phyloP scores from a whole-genome alignment of 1,140 invertebrate species.

The Cotesia glomerata region DNA sequence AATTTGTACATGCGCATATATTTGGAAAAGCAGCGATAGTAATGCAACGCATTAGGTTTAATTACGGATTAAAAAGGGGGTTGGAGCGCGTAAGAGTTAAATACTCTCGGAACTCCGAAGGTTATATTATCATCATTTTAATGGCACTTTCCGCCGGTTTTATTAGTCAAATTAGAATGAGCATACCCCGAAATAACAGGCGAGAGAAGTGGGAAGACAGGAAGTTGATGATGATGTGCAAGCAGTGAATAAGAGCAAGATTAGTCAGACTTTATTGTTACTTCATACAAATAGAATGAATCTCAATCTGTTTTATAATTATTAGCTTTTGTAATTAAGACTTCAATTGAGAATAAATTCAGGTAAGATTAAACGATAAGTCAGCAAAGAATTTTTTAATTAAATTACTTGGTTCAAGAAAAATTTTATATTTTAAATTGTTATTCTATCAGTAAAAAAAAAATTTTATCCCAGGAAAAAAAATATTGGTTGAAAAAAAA shows the following conservation, averaged over 20 bases:
- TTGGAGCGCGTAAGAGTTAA: neutral
- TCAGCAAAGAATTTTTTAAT: too few species aligned
- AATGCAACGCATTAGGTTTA: neutral
- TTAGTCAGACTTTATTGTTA: neutral
- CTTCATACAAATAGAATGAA: neutral
- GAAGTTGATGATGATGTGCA: neutral
- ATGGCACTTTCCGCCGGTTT: neutral
- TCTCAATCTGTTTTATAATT: too few species aligned
- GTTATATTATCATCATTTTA: neutral
- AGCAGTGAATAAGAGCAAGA: neutral
- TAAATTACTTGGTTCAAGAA: neutral
- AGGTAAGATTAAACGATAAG: neutral
- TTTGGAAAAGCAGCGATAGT: neutral
- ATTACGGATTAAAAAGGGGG: neutral
- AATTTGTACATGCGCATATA: too few species aligned
- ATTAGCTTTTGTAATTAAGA: neutral
- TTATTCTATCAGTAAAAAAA: too few species aligned
- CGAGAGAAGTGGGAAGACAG: neutral
- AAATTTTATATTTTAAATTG: neutral
- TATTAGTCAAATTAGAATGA: slow-evolving; percentile 13
- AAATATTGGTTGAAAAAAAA: too few species aligned
- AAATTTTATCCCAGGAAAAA: neutral
- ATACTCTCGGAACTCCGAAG: neutral
- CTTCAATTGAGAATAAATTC: neutral
- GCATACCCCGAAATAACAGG: neutral